Evolutionary conservation across 1,140 invertebrate species (phyloP).

Genomic region (Drosophila setifemur): DNA sequence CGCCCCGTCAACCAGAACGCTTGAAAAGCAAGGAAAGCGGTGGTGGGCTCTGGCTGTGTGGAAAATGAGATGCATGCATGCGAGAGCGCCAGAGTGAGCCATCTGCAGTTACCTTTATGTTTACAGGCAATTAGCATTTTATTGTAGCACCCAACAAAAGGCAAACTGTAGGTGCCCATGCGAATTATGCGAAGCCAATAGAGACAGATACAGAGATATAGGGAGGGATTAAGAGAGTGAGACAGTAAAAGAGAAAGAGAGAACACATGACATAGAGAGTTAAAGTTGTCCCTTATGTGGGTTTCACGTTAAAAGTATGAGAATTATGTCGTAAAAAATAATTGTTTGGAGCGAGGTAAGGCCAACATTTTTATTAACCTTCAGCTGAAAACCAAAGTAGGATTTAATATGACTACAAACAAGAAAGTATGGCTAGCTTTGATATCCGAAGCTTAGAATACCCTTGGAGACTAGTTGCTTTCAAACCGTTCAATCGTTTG

Average conservation of each 20-base stretch:
- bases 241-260: background rate
- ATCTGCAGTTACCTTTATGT: conserved; percentile 68
- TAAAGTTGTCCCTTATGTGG: no score
- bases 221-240: background rate
- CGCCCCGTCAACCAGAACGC: conserved; percentile 38
- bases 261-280: background rate
- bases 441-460: no score
- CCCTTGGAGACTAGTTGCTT: no score
- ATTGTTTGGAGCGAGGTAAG: no score
- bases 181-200: conserved; percentile 41
- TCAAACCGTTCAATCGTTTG: no score
- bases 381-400: no score
- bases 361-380: no score
- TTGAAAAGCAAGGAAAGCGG: background rate
- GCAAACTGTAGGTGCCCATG: conserved; percentile 66
- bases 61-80: conserved; percentile 17
- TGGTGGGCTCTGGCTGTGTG: background rate
- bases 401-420: no score
- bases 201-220: background rate
- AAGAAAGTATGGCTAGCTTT: no score
- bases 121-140: conserved; percentile 77
- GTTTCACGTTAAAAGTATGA: no score
- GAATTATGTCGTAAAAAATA: no score
- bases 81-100: conserved; percentile 6
- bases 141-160: conserved; percentile 70